Conservation (phyloP, 2,888 invertebrate genomes). For the Morpho deidamia region DNA sequence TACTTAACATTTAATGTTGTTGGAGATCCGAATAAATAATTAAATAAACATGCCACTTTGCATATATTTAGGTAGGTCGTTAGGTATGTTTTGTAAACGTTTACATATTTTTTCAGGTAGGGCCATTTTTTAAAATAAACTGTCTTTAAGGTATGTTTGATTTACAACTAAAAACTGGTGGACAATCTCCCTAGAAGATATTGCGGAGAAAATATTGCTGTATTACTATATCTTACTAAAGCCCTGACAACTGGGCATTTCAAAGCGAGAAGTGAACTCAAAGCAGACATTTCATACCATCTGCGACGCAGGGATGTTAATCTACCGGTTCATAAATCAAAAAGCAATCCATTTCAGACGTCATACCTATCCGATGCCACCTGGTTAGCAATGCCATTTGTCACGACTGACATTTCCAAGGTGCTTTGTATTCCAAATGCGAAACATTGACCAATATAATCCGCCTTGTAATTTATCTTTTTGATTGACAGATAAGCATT, state of each 20-base stretch:
- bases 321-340: conserved; percentile 29
- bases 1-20: no score
- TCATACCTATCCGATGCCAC: conserved; percentile 22
- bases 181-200: no score
- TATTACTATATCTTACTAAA: not conserved
- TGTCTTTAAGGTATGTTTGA: no score
- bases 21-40: no score
- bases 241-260: not conserved
- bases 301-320: conserved; percentile 10
- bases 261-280: not conserved
- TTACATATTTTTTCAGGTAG: no score
- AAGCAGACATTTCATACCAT: conserved; percentile 1
- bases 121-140: no score
- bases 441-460: conserved; percentile 13
- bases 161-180: no score
- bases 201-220: no score
- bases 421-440: conserved; percentile 14
- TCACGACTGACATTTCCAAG: conserved; percentile 25
- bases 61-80: no score
- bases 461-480: not conserved
- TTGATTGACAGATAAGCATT: no score
- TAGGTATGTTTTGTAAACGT: no score
- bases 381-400: conserved; percentile 30
- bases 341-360: conserved; percentile 30
- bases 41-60: no score